These are phyloP conservation scores for Balearica regulorum DNA, from an alignment of 2,797 vertebrate genomes.

Conservation along the genomic window DNA sequence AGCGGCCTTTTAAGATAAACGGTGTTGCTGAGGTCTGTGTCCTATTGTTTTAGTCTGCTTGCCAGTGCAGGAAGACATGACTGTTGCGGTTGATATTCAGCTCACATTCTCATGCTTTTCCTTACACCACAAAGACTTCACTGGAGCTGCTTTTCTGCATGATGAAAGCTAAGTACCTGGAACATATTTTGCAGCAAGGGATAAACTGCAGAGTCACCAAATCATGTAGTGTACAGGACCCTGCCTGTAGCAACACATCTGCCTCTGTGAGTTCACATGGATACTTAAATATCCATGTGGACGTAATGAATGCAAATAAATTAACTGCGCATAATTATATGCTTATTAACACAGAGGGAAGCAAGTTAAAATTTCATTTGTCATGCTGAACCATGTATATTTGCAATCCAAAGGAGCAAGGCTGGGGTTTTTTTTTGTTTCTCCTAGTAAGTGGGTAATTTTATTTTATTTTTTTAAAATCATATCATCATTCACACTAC, in stretches of 20 bases:
- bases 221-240: background rate
- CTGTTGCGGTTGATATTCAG: background rate
- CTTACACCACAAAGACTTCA: background rate
- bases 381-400: background rate
- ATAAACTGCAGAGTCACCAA: conserved; percentile 34
- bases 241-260: background rate
- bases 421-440: background rate
- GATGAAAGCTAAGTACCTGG: background rate
- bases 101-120: background rate
- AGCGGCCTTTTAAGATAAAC: background rate
- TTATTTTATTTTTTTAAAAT: background rate
- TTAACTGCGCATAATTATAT: background rate
- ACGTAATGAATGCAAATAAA: background rate
- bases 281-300: background rate
- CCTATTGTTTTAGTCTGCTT: background rate
- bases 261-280: background rate
- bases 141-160: background rate
- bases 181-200: background rate
- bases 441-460: background rate
- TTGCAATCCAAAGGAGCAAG: background rate
- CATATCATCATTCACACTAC: background rate
- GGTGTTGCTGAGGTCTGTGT: background rate
- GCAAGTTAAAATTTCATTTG: background rate
- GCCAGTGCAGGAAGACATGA: background rate
- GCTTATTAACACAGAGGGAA: background rate